A percentile compares a stretch with the other conserved stretches of the same genome.
Conservation (phyloP, 1,140 invertebrate species). For the Drosophila pallidifrons region DNA sequence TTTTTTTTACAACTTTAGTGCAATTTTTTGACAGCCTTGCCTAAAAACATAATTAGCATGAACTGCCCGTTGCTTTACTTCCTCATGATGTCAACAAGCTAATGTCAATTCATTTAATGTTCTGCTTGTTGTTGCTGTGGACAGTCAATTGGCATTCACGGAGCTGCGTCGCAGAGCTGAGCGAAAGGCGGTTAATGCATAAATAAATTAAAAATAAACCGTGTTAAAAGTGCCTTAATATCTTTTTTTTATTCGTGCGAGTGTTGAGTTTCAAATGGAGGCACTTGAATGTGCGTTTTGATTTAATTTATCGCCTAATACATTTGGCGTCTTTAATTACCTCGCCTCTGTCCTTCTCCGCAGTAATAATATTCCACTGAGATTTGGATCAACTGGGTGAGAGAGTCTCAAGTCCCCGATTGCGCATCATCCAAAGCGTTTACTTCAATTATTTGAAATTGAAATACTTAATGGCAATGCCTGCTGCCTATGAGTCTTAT, state of each 20-base stretch:
- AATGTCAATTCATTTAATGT: conserved; percentile 38
- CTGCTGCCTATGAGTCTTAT: conserved; percentile 3
- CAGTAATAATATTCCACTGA: conserved; percentile 11
- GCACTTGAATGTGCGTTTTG: conserved; percentile 45
- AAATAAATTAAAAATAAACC: conserved; percentile 64
- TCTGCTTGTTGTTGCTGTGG: conserved; percentile 14
- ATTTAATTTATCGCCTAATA: conserved; percentile 39
- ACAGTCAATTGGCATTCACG: conserved; percentile 58
- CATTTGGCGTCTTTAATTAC: conserved; percentile 28
- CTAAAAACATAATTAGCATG: conserved; percentile 52
- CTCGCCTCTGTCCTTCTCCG: background rate
- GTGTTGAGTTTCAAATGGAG: conserved; percentile 42
- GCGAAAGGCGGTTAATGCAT: conserved; percentile 59
- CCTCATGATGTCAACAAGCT: conserved; percentile 51
- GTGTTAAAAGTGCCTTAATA: conserved; percentile 52
- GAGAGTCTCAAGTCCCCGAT: conserved; percentile 19
- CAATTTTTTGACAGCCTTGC: conserved; percentile 39
- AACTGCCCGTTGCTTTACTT: conserved; percentile 53
- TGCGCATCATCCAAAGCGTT: conserved; percentile 29
- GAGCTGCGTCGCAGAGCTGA: conserved; percentile 32
- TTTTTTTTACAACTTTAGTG: conserved; percentile 29
- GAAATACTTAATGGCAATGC: conserved; percentile 27
- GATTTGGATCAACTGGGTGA: conserved; percentile 49
- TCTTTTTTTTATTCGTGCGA: conserved; percentile 23
- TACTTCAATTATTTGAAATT: conserved; percentile 65